Conservation (phyloP, 2,113 vertebrate genomes). For the Felis catus region DNA sequence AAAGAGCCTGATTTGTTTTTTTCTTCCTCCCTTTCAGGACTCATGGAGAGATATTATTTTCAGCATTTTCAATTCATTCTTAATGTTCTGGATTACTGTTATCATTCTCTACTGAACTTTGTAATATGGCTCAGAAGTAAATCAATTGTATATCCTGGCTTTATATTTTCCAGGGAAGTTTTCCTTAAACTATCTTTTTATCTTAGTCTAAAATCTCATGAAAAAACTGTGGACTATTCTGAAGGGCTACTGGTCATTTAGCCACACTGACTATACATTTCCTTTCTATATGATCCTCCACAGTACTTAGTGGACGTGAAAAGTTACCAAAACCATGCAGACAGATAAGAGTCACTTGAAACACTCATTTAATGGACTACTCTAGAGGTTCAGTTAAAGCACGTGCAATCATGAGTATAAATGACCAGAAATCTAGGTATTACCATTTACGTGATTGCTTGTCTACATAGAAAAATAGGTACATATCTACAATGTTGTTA, state of each 20-base stretch:
- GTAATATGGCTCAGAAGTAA: not conserved
- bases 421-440: not conserved
- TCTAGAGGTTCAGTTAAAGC: not conserved
- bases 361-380: not conserved
- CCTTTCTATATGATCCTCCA: not conserved
- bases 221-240: not conserved
- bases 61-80: not conserved
- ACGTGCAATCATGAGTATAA: not conserved
- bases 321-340: not conserved
- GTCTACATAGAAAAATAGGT: not conserved
- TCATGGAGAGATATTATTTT: not conserved
- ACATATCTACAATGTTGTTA: not conserved
- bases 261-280: not conserved
- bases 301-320: not conserved
- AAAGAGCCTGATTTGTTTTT: not conserved
- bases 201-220: not conserved
- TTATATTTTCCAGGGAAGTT: not conserved
- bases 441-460: not conserved
- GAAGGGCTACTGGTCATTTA: not conserved
- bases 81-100: not conserved
- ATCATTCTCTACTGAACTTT: not conserved
- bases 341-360: not conserved
- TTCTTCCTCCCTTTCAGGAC: not conserved
- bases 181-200: not conserved
- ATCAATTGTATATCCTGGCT: not conserved